These are phyloP conservation scores for Diplosoma virens DNA, from an alignment of 23 tunicate genomes.

Conservation along the genomic window DNA sequence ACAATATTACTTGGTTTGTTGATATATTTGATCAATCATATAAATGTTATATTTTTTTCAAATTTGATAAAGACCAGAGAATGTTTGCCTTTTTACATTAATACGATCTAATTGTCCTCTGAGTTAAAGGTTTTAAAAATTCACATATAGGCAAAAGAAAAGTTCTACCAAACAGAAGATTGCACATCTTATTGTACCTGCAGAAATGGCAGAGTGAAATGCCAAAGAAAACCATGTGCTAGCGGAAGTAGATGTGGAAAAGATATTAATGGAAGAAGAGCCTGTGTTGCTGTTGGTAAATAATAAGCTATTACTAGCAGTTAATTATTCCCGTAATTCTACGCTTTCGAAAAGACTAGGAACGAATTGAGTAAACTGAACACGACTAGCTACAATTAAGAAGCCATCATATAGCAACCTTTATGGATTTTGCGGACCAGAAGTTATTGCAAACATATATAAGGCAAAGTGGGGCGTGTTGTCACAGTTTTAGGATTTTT, in stretches of 20 bases:
- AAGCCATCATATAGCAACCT: too few relatives aligned
- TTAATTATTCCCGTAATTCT: too few relatives aligned
- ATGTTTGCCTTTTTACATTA: too few relatives aligned
- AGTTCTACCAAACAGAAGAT: neutral
- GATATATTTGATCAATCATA: neutral
- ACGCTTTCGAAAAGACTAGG: neutral
- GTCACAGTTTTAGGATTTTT: too few relatives aligned
- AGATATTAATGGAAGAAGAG: neutral
- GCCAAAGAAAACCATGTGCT: neutral
- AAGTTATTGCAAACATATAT: too few relatives aligned
- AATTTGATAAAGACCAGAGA: too few relatives aligned
- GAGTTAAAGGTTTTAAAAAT: too few relatives aligned
- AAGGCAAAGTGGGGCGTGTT: too few relatives aligned
- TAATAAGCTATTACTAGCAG: too few relatives aligned
- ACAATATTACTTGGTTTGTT: slow-evolving; percentile 45
- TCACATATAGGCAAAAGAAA: slow-evolving; percentile 12
- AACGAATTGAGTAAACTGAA: neutral
- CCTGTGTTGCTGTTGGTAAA: neutral
- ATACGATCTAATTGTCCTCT: too few relatives aligned
- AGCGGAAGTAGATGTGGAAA: neutral
- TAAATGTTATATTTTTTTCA: too few relatives aligned
- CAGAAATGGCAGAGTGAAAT: neutral
- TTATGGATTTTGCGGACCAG: too few relatives aligned
- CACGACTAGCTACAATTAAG: neutral
- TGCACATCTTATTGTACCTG: neutral